phyloP scores from a whole-genome alignment of 2,797 vertebrate species.

The Ammospiza maritima region DNA sequence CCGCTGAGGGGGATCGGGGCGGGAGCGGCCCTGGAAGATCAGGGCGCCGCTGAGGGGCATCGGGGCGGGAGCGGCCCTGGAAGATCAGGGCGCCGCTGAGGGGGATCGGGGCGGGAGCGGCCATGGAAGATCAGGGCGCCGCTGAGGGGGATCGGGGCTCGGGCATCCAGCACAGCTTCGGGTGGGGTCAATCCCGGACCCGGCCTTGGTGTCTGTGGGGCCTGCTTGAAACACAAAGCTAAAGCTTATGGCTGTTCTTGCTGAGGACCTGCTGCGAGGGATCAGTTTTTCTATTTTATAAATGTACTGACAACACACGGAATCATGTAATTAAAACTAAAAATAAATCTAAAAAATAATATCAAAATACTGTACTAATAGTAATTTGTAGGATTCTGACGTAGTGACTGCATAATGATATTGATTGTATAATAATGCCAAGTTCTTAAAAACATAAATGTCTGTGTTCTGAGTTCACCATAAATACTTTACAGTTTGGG shows the following conservation, averaged over 20 bases:
- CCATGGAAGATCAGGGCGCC: no score
- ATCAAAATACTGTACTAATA: background rate
- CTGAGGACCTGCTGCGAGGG: background rate
- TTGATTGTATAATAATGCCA: no score
- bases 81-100: no score
- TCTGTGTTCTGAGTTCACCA: accelerated
- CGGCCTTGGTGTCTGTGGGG: accelerated
- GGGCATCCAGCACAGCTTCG: accelerated
- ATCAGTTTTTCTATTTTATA: accelerated
- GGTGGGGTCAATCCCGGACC: accelerated
- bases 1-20: accelerated
- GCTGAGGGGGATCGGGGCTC: accelerated
- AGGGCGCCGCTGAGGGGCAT: accelerated
- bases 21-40: no score
- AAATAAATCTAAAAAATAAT: accelerated
- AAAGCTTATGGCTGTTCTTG: accelerated
- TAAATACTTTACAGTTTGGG: accelerated
- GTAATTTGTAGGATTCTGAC: background rate
- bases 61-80: no score
- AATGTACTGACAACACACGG: background rate
- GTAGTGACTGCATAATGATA: accelerated
- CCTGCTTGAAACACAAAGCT: background rate
- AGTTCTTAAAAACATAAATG: background rate
- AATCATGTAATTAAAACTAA: background rate
- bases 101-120: no score